Evolutionary conservation across 2,113 vertebrate species (phyloP).

Genomic region (Gorsachius goisagi): DNA sequence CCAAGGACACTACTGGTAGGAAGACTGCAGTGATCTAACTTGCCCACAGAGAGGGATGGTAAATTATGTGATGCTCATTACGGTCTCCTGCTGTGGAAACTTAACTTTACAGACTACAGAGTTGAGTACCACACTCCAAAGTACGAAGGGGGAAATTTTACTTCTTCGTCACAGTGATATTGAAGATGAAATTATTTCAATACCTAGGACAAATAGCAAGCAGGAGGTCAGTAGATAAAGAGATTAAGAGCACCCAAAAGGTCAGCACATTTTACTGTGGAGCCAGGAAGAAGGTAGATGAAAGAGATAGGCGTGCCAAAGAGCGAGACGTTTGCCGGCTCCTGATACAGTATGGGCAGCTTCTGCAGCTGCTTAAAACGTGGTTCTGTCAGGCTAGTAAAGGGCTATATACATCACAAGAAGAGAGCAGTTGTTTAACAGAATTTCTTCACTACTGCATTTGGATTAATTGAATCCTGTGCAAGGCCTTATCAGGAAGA

Average conservation of each 20-base stretch:
- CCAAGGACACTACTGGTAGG: neutral
- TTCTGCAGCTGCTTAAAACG: neutral
- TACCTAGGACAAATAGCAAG: neutral
- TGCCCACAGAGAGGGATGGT: neutral
- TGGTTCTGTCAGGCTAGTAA: neutral
- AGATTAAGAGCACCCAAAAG: neutral
- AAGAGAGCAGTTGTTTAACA: constrained; percentile 16
- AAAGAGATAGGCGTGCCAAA: neutral
- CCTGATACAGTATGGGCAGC: neutral
- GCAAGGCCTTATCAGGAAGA: constrained; percentile 67
- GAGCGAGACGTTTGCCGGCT: neutral
- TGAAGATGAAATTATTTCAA: neutral
- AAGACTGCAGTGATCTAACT: neutral
- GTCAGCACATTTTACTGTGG: neutral
- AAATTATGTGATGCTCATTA: neutral
- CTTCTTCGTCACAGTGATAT: neutral
- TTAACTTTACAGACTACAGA: neutral
- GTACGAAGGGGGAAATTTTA: neutral
- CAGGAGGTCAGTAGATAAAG: neutral
- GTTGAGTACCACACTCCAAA: neutral
- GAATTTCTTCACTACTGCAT: constrained; percentile 43
- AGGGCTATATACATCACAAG: neutral
- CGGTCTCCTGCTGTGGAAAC: neutral
- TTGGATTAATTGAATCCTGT: constrained; percentile 64
- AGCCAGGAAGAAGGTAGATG: neutral